phyloP scores from a whole-genome alignment of 2,113 vertebrate species.

The Andinoacara biseriatus region DNA sequence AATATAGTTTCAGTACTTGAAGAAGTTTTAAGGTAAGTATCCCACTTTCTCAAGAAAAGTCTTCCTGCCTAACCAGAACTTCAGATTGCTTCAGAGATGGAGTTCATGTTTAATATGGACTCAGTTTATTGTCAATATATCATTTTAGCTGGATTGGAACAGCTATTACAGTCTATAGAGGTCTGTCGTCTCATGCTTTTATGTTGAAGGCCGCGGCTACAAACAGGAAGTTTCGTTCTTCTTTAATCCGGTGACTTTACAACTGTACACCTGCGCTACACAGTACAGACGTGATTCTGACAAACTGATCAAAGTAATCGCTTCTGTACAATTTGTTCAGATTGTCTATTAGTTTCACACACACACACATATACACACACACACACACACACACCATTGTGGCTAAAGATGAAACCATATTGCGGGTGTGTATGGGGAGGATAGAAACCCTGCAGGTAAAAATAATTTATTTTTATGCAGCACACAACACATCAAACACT shows the following conservation, averaged over 20 bases:
- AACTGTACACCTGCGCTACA: background rate
- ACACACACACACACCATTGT: background rate
- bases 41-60: background rate
- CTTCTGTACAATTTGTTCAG: no score
- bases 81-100: background rate
- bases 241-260: background rate
- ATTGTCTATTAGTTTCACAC: background rate
- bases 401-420: background rate
- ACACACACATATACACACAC: background rate
- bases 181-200: constrained; percentile 5
- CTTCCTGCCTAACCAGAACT: background rate
- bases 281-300: background rate
- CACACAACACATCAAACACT: constrained; percentile 45
- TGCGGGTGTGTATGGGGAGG: background rate
- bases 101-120: background rate
- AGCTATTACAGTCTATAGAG: background rate
- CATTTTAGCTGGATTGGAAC: background rate
- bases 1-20: background rate
- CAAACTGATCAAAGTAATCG: background rate
- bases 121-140: background rate
- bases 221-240: background rate
- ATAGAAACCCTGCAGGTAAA: constrained; percentile 2
- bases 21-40: background rate
- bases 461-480: constrained; percentile 46
- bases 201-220: constrained; percentile 20